A percentile compares a stretch with the other conserved stretches of the same genome.
Evolutionary conservation across 2,797 vertebrate species (phyloP).

Genomic region (Oreochromis mossambicus): DNA sequence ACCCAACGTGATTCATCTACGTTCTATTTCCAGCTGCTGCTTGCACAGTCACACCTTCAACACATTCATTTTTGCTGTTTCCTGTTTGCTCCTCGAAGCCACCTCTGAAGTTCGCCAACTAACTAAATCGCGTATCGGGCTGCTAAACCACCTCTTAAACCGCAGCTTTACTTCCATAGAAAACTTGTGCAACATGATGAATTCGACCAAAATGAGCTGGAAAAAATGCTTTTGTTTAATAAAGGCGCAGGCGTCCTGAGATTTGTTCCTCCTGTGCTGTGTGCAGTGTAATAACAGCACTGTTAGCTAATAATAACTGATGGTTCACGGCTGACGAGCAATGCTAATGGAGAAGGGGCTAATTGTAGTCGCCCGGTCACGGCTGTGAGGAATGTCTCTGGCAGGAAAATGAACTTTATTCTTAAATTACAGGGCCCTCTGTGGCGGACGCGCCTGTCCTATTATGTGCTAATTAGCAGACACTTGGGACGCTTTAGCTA

Average conservation of each 20-base stretch:
- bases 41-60: slow-evolving; percentile 29
- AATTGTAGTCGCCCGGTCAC: slow-evolving; percentile 60
- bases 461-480: slow-evolving; percentile 78
- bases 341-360: slow-evolving; percentile 61
- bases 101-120: not conserved
- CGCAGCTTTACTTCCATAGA: not conserved
- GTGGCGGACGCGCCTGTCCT: slow-evolving; percentile 61
- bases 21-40: slow-evolving; percentile 53
- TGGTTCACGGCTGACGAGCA: slow-evolving; percentile 58
- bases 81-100: not conserved
- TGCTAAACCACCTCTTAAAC: not conserved
- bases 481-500: slow-evolving; percentile 71
- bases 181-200: slow-evolving; percentile 1
- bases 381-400: slow-evolving; percentile 58
- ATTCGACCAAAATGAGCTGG: slow-evolving; percentile 6
- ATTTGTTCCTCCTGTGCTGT: not conserved
- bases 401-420: slow-evolving; percentile 69
- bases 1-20: slow-evolving; percentile 19
- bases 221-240: not conserved
- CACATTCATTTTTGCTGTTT: not conserved
- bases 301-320: slow-evolving; percentile 60
- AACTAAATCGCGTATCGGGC: not conserved
- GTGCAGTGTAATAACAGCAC: not conserved
- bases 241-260: not conserved
- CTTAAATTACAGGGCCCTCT: slow-evolving; percentile 66